These are phyloP conservation scores for Hydropsyche tenuis DNA, from an alignment of 1,140 invertebrate genomes.

Conservation along the genomic window DNA sequence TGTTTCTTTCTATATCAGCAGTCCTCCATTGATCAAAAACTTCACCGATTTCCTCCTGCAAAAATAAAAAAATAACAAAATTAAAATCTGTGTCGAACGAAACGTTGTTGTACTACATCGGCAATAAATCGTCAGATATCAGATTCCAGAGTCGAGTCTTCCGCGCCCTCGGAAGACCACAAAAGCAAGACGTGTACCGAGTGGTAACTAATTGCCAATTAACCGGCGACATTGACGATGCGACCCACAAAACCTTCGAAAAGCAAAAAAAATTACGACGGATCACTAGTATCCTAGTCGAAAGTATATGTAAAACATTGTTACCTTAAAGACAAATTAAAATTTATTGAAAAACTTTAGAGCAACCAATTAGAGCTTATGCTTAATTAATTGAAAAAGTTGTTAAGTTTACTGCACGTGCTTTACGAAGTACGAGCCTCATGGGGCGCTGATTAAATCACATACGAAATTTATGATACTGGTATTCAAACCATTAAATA, in stretches of 20 bases:
- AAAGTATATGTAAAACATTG: too few relatives aligned
- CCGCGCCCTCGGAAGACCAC: slow-evolving; percentile 12
- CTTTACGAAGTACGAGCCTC: too few relatives aligned
- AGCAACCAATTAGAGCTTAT: too few relatives aligned
- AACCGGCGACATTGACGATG: slow-evolving; percentile 28
- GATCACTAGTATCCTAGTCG: background rate
- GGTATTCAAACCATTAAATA: too few relatives aligned
- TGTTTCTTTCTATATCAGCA: slow-evolving; percentile 15
- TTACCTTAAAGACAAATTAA: too few relatives aligned
- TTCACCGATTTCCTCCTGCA: slow-evolving; percentile 49
- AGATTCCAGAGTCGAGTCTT: slow-evolving; percentile 24
- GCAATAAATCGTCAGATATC: slow-evolving; percentile 19
- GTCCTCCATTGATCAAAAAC: slow-evolving; percentile 47
- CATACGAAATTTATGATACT: too few relatives aligned
- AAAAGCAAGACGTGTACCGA: slow-evolving; percentile 34
- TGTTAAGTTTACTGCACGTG: too few relatives aligned
- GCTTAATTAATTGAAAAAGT: too few relatives aligned
- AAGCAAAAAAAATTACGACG: slow-evolving; percentile 1
- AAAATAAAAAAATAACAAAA: slow-evolving; percentile 40
- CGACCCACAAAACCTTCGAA: background rate
- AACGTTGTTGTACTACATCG: background rate
- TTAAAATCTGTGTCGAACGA: background rate
- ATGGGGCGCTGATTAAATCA: background rate
- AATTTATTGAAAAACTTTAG: too few relatives aligned
- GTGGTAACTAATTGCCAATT: slow-evolving; percentile 49